These are phyloP conservation scores for Arenicola marina DNA, from an alignment of 2,888 invertebrate genomes.

Conservation along the genomic window DNA sequence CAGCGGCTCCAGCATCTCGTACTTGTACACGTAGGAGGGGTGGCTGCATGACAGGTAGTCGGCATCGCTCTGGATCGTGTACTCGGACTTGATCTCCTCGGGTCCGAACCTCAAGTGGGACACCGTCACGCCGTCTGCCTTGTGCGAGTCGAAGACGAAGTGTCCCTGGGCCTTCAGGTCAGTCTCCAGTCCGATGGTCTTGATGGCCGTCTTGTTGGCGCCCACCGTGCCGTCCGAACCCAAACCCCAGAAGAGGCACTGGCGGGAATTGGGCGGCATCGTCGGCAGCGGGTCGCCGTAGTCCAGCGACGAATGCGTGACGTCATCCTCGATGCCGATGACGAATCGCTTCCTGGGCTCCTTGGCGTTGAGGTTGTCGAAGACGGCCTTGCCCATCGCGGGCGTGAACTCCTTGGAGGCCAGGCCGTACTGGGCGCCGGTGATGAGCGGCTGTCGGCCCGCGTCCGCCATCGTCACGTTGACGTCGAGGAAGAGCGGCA, in stretches of 20 bases:
- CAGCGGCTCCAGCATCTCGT: conserved; percentile 32
- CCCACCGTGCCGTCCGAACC: conserved; percentile 37
- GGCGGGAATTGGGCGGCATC: conserved; percentile 17
- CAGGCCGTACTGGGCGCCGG: conserved; percentile 32
- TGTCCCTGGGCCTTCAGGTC: conserved; percentile 34
- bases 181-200: conserved; percentile 33
- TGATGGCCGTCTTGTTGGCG: conserved; percentile 34
- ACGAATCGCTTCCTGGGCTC: conserved; percentile 29
- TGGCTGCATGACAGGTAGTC: conserved; percentile 30
- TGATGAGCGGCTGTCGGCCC: conserved; percentile 19
- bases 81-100: conserved; percentile 31
- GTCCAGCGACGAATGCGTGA: conserved; percentile 28
- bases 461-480: conserved; percentile 31
- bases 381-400: conserved; percentile 34
- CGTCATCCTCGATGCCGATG: conserved; percentile 37
- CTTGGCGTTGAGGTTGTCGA: conserved; percentile 31
- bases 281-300: conserved; percentile 26
- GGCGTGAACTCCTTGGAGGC: conserved; percentile 38
- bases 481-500: conserved; percentile 35
- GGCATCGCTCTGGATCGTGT: conserved; percentile 28
- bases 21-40: conserved; percentile 35
- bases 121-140: conserved; percentile 34
- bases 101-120: conserved; percentile 36
- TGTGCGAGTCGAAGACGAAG: conserved; percentile 37
- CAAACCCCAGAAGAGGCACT: conserved; percentile 35